Base-by-base conservation (phyloP, 2,113 vertebrate species). In the Campylomormyrus tamandua region DNA sequence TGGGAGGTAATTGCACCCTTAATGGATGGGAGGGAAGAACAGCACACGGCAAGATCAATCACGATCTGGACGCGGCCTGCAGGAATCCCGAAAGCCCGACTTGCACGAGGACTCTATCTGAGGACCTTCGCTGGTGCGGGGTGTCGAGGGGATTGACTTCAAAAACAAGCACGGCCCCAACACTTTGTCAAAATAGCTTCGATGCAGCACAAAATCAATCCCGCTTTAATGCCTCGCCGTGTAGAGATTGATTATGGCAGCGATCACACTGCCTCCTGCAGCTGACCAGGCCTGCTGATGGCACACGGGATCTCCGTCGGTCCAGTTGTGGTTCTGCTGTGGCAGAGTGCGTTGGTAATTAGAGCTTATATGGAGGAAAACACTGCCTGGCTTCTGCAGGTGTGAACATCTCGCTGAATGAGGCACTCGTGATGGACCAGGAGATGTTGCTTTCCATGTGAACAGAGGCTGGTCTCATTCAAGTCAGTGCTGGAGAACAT, bases 141-240 rank as follows among this genome's bases (percentile, higher is more conserved):
- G 35, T 56, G 87, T 39, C 53, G 35, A 66, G 53, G 87, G 87
- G 56, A 46, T 83, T 89, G 80, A 50, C 45, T 62, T 89, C 52
- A 89, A 52, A 53, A 77, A 45, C 45, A 89, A 31, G 24, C 58
- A 89, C 27, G 1, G 35, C 42, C 56, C 42, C 39, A 27, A 42
- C 24, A 62, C 24, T 52, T 58, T 46, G 48, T 83, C 88, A 83
- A 83, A 89, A 89, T 52, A 83, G 27, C 49, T 62, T 89, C 39
- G n/a, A 19, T 84, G 6, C 56, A 62, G 83, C 3, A 27, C 9
- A 89, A 88, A 46, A 84, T 84, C 66, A 52, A 48, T 70, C 7
- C 58, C 9, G 21, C 15, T 48, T 88, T 49, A 77, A 39, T 80
- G 66, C 77, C 27, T 80, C 15, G 13, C 88, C 77, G 4, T 80